phyloP scores from a whole-genome alignment of 2,113 vertebrate genomes.

The Gnathonemus longibarbis region DNA sequence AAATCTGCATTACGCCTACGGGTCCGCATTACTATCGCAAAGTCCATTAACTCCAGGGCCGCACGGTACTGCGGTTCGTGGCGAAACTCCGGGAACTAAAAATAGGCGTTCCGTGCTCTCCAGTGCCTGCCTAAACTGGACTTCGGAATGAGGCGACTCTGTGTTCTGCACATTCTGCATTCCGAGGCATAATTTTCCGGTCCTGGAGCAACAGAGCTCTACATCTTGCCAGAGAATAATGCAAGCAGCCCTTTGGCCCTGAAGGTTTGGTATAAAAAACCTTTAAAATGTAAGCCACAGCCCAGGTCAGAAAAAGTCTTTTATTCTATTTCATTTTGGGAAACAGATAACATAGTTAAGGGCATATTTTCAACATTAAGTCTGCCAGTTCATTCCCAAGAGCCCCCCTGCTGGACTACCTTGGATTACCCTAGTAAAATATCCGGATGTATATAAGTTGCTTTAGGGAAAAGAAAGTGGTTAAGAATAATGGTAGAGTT shows the following conservation, averaged over 20 bases:
- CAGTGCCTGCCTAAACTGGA: background rate
- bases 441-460: background rate
- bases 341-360: conserved; percentile 9
- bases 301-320: background rate
- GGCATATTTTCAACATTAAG: background rate
- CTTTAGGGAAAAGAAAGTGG: background rate
- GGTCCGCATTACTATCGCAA: background rate
- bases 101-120: background rate
- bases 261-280: background rate
- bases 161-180: background rate
- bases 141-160: background rate
- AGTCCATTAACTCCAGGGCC: background rate
- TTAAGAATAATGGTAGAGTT: background rate
- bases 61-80: background rate
- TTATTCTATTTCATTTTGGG: background rate
- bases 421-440: background rate
- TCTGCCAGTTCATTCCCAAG: background rate
- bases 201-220: background rate
- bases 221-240: background rate
- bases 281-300: background rate
- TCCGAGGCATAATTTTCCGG: background rate
- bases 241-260: background rate
- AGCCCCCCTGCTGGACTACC: background rate
- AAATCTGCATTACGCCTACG: background rate
- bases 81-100: background rate